Conservation (phyloP, 2,888 invertebrate genomes). For the Pecten maximus region DNA sequence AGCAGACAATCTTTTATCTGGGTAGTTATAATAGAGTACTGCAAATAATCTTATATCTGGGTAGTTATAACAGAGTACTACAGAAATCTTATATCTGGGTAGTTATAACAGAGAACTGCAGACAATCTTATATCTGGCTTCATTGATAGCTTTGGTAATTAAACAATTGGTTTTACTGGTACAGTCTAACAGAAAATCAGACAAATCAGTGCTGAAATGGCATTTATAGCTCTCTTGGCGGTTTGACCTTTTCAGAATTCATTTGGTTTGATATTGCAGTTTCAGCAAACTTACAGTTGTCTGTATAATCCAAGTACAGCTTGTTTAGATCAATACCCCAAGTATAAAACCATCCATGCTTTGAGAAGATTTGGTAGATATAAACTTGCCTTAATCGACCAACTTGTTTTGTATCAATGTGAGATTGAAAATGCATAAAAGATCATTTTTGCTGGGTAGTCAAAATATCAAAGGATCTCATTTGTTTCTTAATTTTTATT, state of each 20-base stretch:
- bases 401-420: background rate
- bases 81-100: too few species aligned
- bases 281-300: background rate
- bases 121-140: background rate
- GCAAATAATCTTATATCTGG: too few species aligned
- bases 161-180: background rate
- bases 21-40: too few species aligned
- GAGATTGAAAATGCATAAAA: background rate
- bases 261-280: background rate
- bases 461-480: background rate
- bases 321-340: background rate
- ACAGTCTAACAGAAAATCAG: background rate
- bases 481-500: background rate
- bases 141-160: background rate
- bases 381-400: background rate
- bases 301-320: background rate
- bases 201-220: background rate
- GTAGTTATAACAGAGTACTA: too few species aligned
- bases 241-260: conserved; percentile 16
- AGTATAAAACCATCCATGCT: background rate
- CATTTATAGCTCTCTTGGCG: background rate
- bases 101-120: too few species aligned
- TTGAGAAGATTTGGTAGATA: background rate
- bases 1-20: too few species aligned
- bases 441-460: background rate